Percentiles rank a stretch among this genome's conserved stretches.
Evolutionary conservation across 2,888 invertebrate species (phyloP).

Genomic region (Artemia sinica): DNA sequence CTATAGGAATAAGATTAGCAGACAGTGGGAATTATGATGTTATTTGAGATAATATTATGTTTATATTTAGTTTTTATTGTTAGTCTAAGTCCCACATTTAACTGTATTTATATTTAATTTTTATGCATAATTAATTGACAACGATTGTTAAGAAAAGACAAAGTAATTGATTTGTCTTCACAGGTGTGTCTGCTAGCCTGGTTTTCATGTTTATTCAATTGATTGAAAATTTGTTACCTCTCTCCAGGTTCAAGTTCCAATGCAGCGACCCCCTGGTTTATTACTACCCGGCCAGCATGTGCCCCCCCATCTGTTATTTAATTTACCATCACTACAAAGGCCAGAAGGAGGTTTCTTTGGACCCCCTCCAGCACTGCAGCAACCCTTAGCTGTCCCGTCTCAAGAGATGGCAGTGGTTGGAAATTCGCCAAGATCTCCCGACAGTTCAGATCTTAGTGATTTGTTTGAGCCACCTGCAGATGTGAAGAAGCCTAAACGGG

Average conservation of each 20-base stretch:
- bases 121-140: no score
- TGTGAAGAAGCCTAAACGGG: not conserved
- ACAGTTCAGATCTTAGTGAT: conserved; percentile 4
- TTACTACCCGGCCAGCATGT: not conserved
- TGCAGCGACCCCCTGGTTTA: not conserved
- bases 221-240: no score
- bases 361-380: not conserved
- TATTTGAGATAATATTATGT: no score
- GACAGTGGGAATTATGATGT: no score
- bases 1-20: no score
- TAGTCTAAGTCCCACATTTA: no score
- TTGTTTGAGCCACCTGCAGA: conserved; percentile 8
- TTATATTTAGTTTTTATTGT: no score
- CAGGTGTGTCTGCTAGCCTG: no score
- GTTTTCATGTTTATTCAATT: no score
- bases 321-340: not conserved
- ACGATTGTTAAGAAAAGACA: no score
- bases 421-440: not conserved
- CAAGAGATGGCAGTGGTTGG: not conserved
- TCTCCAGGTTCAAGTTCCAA: conserved; percentile 10
- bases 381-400: not conserved
- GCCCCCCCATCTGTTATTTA: not conserved
- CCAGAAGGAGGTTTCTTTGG: not conserved
- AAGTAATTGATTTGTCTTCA: no score
- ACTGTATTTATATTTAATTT: no score